Base-by-base conservation (phyloP, 1,140 invertebrate genomes). In the Bombus soroeensis region DNA sequence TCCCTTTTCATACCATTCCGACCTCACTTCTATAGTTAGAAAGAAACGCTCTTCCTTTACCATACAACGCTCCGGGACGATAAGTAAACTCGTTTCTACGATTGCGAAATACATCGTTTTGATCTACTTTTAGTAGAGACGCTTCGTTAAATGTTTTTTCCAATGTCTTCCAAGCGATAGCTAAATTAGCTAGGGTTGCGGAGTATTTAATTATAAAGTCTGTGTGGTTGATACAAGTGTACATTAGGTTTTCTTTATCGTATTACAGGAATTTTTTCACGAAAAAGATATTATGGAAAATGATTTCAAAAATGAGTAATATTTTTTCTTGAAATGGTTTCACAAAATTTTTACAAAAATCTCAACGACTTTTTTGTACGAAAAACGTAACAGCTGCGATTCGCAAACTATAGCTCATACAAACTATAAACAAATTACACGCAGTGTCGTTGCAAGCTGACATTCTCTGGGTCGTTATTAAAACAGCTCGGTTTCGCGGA, bases 401-500 rank as follows among this genome's bases (percentile, higher is more conserved):
- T 53, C 0, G 22, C 18, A 18, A n/a, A n/a, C n/a, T 18, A 3
- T 15, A 6, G 15, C 34, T 18, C 18, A 2, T 32, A 34, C 1
- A 34, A 32, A 66, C 64, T 6, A 1, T 57, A 5, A 10, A 53
- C 32, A 76, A 66, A 83, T 83, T 64, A 37, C 28, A n/a, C 9
- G n/a, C 28, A 13, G 32, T 41, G 8, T 41, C 28, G 25, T 22
- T 8, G 28, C 0, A 15, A 25, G 13, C 25, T n/a, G 10, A 9
- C 62, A 9, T 66, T 47, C 53, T 68, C 34, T 18, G 76, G 1
- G 5, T 59, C 22, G 15, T 37, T 32, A 39, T 28, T 39, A 53
- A 28, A n/a, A 6, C 71, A 41, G 25, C 81, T 84, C 81, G 43
- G 87, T 78, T 88, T 90, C 87, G 76, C 83, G 89, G 84, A 91